These are phyloP conservation scores for Scelioninae gen. 1 DNA, from an alignment of 2,888 invertebrate genomes.

Conservation along the genomic window DNA sequence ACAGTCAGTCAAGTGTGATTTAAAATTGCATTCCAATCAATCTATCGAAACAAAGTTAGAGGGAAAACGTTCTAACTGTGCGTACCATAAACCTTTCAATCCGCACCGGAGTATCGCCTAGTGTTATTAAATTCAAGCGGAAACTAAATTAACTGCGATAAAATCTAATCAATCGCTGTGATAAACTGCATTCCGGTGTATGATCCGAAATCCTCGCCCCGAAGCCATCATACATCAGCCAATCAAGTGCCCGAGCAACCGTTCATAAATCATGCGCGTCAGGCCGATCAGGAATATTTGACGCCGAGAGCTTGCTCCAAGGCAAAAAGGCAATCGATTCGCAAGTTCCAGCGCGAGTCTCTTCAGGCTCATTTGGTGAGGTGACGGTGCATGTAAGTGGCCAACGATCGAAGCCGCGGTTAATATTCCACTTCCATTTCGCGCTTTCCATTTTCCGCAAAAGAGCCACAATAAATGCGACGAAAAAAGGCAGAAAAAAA, in stretches of 20 bases:
- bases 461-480: constrained; percentile 12
- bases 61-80: not conserved
- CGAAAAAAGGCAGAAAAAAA: constrained; percentile 7
- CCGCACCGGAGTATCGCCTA: not conserved
- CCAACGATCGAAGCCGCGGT: constrained; percentile 65
- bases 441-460: constrained; percentile 39
- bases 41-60: too few relatives aligned
- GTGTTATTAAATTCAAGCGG: constrained; percentile 4
- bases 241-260: constrained; percentile 15
- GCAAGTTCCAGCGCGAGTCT: constrained; percentile 58
- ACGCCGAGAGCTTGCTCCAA: not conserved
- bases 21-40: too few relatives aligned
- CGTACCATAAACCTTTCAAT: not conserved
- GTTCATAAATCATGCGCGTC: constrained; percentile 45
- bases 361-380: constrained; percentile 75
- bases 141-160: constrained; percentile 11
- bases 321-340: constrained; percentile 53
- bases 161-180: constrained; percentile 16
- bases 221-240: not conserved
- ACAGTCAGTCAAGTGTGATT: too few relatives aligned
- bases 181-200: constrained; percentile 7
- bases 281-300: constrained; percentile 38
- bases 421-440: constrained; percentile 43
- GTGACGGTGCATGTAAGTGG: constrained; percentile 77
- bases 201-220: constrained; percentile 3